Evolutionary conservation across 2,888 invertebrate species (phyloP), one percentile per base, ranked within the genome.

Genomic region (Ligdia adustata): DNA sequence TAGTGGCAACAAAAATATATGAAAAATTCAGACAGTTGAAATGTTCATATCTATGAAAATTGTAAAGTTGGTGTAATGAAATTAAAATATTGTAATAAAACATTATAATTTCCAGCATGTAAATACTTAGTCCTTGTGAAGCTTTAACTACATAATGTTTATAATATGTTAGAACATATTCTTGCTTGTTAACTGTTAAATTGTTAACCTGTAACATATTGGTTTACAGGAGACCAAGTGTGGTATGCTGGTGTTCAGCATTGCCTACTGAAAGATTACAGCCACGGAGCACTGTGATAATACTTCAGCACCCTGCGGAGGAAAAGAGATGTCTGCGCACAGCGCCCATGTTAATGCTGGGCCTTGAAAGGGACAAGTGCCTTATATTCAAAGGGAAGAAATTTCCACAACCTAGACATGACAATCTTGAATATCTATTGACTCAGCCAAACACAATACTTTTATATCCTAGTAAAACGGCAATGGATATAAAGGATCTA

Each of bases 301-400:
- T 98, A 47, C 89, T 98, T 4, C 98, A 98, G 79, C 98, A 98
- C 88, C 98, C 98, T 7, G 97, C 97, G 51, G 98, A 98, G 91
- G 96, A 97, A 71, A 96, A 96, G 72, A 91, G 98, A 62, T 95
- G 96, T 65, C 90, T 98, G 29, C 93, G 97, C 38, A 98, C 98
- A 16, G 97, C 96, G 9, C 95, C 96, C 6, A 98, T 98, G 96
- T 86, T 98, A 18, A 92, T 94, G 62, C 88, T 96, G 38, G 95
- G 96, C 15, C 81, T 98, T 51, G 89, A 91, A 32, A 81, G 92
- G 39, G 94, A 93, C 40, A 95, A 95, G 84, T 98, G 97, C 87
- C 88, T 94, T 59, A 92, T 94, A 67, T 94, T 90, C 62, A 94
- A 94, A 83, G 98, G 98, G 29, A 97, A 97, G 79, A 94, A 93